Evolutionary conservation across 2,888 invertebrate species (phyloP).

Genomic region (Criorhina ranunculi): DNA sequence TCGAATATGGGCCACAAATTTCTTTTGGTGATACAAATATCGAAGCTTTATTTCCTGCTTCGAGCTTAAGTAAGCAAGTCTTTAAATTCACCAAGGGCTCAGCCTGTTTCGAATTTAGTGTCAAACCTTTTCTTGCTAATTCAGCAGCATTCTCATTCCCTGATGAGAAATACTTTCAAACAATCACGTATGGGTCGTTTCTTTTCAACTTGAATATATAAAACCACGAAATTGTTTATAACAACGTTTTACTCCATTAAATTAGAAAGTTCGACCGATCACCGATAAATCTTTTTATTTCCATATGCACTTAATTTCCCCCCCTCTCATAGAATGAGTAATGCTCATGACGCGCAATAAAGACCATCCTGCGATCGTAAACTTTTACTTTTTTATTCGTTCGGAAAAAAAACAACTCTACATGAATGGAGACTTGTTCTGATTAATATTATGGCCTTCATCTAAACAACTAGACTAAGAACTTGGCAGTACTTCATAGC

Average conservation of each 20-base stretch:
- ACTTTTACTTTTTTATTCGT: background rate
- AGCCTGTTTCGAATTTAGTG: too few relatives aligned
- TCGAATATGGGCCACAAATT: too few relatives aligned
- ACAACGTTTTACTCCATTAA: background rate
- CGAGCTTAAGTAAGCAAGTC: too few relatives aligned
- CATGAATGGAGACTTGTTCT: slow-evolving; percentile 5
- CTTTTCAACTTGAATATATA: too few relatives aligned
- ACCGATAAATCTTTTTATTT: background rate
- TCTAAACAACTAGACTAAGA: slow-evolving; percentile 39
- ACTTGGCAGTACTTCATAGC: slow-evolving; percentile 55
- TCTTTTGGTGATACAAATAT: too few relatives aligned
- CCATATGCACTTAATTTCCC: background rate
- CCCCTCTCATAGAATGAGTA: slow-evolving; percentile 3
- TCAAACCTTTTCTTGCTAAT: too few relatives aligned
- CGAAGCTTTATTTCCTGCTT: too few relatives aligned
- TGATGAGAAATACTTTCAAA: too few relatives aligned
- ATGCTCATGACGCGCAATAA: slow-evolving; percentile 26
- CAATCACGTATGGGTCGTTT: too few relatives aligned
- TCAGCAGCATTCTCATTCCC: too few relatives aligned
- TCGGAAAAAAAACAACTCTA: background rate
- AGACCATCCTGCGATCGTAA: slow-evolving; percentile 19
- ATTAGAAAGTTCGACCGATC: background rate
- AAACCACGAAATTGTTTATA: too few relatives aligned
- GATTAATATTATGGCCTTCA: slow-evolving; percentile 26
- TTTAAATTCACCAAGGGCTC: too few relatives aligned